These are phyloP conservation scores for Pollenia amentaria DNA, from an alignment of 2,888 invertebrate species.

Conservation along the genomic window DNA sequence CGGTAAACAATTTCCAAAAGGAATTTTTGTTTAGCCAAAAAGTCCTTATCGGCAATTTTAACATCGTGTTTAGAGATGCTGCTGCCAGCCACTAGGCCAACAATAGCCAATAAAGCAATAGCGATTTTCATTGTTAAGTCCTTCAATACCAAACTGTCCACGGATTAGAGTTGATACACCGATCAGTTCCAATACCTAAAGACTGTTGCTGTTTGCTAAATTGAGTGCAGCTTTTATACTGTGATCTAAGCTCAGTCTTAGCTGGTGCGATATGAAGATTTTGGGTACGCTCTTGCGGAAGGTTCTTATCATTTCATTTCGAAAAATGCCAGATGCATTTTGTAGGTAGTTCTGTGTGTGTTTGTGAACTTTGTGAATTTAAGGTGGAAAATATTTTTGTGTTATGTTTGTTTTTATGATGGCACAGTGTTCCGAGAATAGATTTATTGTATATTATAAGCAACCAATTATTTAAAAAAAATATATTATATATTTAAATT, in stretches of 20 bases:
- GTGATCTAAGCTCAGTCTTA: background rate
- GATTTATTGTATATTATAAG: background rate
- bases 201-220: constrained; percentile 83
- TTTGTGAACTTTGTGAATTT: background rate
- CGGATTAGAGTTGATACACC: constrained; percentile 76
- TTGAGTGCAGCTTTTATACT: constrained; percentile 84
- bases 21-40: constrained; percentile 80
- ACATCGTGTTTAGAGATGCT: constrained; percentile 75
- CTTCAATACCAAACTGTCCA: constrained; percentile 76
- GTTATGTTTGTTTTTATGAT: background rate
- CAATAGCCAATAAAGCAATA: constrained; percentile 79
- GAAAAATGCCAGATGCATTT: background rate
- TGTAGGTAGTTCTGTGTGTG: background rate
- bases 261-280: background rate
- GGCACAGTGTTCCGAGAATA: background rate
- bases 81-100: constrained; percentile 79
- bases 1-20: constrained; percentile 79
- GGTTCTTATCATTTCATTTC: constrained; percentile 78
- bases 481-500: background rate
- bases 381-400: background rate
- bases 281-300: background rate
- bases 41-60: constrained; percentile 79
- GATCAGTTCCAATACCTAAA: constrained; percentile 79
- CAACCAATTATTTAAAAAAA: background rate
- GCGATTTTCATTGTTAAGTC: constrained; percentile 79